Evolutionary conservation across 1,140 invertebrate species (phyloP).

Genomic region (Centruroides sculpturatus): DNA sequence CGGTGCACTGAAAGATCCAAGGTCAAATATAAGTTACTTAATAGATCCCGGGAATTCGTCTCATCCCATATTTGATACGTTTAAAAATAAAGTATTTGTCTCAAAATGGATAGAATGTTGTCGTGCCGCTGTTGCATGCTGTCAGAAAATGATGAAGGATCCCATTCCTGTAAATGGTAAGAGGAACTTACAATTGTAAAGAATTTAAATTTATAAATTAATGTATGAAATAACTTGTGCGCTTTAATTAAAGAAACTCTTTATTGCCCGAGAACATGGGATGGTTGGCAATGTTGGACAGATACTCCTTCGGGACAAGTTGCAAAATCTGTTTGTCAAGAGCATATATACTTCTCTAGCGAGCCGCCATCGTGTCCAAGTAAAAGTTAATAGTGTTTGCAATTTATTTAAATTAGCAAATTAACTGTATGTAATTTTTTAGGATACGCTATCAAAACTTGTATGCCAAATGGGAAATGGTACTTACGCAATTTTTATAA

Average conservation of each 20-base stretch:
- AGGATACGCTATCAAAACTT: conserved; percentile 27
- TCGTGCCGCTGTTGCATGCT: no score
- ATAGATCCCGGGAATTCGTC: no score
- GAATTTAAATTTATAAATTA: no score
- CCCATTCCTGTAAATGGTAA: no score
- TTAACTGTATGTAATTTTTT: background rate
- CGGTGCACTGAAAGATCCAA: no score
- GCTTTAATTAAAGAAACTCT: conserved; percentile 1
- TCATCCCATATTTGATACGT: no score
- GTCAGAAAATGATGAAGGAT: no score
- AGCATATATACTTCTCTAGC: conserved; percentile 27
- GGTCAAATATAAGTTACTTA: no score
- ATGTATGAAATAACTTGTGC: background rate
- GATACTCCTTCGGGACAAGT: conserved; percentile 17
- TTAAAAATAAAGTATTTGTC: no score
- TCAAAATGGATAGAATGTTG: no score
- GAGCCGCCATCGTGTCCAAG: conserved; percentile 24
- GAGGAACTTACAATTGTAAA: no score
- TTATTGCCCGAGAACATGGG: conserved; percentile 31
- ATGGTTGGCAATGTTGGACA: conserved; percentile 34
- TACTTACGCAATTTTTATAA: conserved; percentile 10
- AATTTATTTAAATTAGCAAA: no score
- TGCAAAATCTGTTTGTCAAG: conserved; percentile 23
- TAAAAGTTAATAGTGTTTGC: conserved; percentile 17
- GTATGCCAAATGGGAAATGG: conserved; percentile 25